Evolutionary conservation across 1,140 invertebrate genomes (phyloP).

Genomic region (Acromyrmex charruanus): DNA sequence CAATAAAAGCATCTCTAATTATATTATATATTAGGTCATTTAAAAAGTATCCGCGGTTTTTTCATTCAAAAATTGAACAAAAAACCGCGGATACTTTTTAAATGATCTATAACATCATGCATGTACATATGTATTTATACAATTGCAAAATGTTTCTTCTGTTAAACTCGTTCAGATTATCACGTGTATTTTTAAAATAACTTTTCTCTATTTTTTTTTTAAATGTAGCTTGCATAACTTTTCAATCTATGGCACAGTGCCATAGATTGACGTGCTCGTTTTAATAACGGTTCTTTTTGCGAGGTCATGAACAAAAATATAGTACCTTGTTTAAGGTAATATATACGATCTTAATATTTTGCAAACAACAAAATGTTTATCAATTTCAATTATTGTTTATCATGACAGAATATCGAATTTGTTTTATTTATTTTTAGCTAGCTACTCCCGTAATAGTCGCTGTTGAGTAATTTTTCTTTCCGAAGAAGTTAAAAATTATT

Average conservation of each 20-base stretch:
- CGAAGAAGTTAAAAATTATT: background rate
- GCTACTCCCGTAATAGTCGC: background rate
- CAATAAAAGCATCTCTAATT: background rate
- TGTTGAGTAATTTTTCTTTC: background rate
- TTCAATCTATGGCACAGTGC: background rate
- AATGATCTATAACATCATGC: too few relatives aligned
- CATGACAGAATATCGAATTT: background rate
- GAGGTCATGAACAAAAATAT: background rate
- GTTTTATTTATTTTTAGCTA: background rate
- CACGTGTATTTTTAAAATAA: background rate
- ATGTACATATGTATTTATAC: too few relatives aligned
- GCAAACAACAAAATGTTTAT: background rate
- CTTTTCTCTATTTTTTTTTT: background rate
- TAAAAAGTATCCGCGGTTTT: too few relatives aligned
- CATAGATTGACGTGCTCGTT: background rate
- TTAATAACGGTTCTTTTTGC: background rate
- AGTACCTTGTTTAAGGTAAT: background rate
- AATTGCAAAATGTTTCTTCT: background rate
- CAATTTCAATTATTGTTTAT: background rate
- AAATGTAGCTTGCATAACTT: constrained; percentile 11
- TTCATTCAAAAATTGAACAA: too few relatives aligned
- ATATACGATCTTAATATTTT: background rate
- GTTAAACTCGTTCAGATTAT: background rate
- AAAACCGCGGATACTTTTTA: too few relatives aligned
- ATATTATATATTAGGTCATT: background rate